These are phyloP conservation scores for Bombus polaris DNA, from an alignment of 1,140 invertebrate species.

Conservation along the genomic window DNA sequence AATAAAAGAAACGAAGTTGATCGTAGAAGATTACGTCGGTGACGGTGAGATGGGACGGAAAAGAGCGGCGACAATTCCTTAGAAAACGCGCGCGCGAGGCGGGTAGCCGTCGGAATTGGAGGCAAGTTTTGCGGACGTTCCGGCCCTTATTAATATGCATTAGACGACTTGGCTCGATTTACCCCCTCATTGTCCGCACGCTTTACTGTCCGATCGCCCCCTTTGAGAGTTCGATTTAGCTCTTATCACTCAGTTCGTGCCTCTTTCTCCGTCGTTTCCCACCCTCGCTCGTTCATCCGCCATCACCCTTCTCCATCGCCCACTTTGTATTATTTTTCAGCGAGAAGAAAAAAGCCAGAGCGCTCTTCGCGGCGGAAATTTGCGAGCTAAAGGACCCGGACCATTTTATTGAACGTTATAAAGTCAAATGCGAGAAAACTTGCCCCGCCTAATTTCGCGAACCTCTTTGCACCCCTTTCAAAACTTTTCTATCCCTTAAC, in stretches of 20 bases:
- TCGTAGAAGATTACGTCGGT: constrained; percentile 22
- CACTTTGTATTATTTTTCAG: constrained; percentile 44
- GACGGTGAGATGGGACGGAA: constrained; percentile 10
- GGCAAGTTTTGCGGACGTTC: constrained; percentile 58
- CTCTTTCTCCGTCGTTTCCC: constrained; percentile 8
- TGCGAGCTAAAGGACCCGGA: constrained; percentile 40
- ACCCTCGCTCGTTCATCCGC: neutral
- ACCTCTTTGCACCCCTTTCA: constrained; percentile 19
- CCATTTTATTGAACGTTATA: constrained; percentile 53
- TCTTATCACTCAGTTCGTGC: constrained; percentile 60
- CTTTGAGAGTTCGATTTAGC: constrained; percentile 64
- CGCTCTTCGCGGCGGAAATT: constrained; percentile 38
- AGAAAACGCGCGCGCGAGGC: constrained; percentile 9
- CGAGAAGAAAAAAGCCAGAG: constrained; percentile 12
- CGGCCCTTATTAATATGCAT: constrained; percentile 69
- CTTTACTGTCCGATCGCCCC: constrained; percentile 62
- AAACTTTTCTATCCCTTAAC: neutral
- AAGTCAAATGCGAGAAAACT: constrained; percentile 56
- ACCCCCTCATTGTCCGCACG: constrained; percentile 67
- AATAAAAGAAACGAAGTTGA: constrained; percentile 32
- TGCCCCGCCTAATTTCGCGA: constrained; percentile 23
- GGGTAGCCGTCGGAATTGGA: constrained; percentile 42
- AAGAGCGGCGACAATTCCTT: constrained; percentile 37
- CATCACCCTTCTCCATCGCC: neutral
- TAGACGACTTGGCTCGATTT: constrained; percentile 65